Evolutionary conservation across 2,113 vertebrate genomes (phyloP).

Genomic region (Mirounga angustirostris): DNA sequence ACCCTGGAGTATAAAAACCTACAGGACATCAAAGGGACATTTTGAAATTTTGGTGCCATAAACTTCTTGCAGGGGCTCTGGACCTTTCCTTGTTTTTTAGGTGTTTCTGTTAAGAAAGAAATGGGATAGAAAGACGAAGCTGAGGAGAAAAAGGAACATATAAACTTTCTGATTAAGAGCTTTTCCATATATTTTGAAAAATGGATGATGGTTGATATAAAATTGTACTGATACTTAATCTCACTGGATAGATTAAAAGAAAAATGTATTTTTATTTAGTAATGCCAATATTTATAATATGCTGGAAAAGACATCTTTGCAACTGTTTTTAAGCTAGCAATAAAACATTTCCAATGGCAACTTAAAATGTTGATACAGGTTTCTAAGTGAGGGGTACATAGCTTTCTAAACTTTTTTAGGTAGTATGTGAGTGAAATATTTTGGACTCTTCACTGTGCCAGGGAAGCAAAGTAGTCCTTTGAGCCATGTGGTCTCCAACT

Average conservation of each 20-base stretch:
- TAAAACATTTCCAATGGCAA: background rate
- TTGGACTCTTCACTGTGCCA: background rate
- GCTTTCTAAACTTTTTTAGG: background rate
- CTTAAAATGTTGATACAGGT: background rate
- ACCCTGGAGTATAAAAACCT: background rate
- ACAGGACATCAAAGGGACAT: background rate
- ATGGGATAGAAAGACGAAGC: background rate
- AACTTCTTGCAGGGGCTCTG: background rate
- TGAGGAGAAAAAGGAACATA: background rate
- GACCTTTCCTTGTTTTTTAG: background rate
- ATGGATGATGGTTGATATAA: background rate
- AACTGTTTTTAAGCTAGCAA: background rate
- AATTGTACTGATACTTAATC: background rate
- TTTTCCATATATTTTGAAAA: background rate
- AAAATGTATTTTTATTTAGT: slow-evolving; percentile 5
- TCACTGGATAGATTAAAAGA: background rate
- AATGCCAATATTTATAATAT: background rate
- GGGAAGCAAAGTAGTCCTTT: background rate
- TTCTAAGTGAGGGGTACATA: background rate
- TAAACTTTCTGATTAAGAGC: background rate
- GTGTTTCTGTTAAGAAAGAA: slow-evolving; percentile 35
- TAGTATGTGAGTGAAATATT: background rate
- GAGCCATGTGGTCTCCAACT: background rate
- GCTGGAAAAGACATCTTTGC: background rate
- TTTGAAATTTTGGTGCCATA: background rate